phyloP scores from a whole-genome alignment of 2,797 vertebrate species.

The Mus caroli region DNA sequence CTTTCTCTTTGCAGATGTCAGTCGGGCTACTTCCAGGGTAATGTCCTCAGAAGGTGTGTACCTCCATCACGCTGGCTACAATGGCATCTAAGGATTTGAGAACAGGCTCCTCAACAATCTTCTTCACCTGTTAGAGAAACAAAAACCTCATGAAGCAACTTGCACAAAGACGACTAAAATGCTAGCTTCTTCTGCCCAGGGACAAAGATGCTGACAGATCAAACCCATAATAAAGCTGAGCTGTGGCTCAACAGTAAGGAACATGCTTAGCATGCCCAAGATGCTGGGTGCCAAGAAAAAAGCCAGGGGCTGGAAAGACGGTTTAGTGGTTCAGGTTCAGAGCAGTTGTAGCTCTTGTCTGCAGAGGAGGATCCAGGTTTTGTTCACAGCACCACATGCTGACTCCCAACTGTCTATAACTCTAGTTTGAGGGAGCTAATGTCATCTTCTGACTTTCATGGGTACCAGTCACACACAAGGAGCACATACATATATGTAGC shows the following conservation, averaged over 20 bases:
- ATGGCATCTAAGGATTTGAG: conserved; percentile 94
- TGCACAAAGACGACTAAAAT: neutral
- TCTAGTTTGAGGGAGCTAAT: neutral
- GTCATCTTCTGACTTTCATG: neutral
- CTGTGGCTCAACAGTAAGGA: neutral
- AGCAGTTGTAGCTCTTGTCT: neutral
- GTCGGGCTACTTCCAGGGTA: neutral
- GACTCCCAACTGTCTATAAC: neutral
- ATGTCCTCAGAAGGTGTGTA: conserved; percentile 76
- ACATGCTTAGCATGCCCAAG: neutral
- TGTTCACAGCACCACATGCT: too few relatives aligned
- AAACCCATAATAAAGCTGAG: neutral
- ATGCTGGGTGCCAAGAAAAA: neutral
- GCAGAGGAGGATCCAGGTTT: too few relatives aligned
- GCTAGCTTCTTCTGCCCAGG: neutral
- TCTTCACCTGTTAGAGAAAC: conserved; percentile 91
- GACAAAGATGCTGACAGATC: neutral
- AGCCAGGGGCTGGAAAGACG: neutral
- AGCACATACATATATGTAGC: neutral
- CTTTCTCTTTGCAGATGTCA: neutral
- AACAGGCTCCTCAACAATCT: conserved; percentile 94
- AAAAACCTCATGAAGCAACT: neutral
- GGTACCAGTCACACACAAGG: neutral
- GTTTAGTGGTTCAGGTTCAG: neutral
- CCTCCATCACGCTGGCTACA: conserved; percentile 92